Evolutionary conservation across 2,888 invertebrate genomes (phyloP), one percentile per base, ranked within the genome.

Genomic region (Galeopsomyia nigrocyanea): DNA sequence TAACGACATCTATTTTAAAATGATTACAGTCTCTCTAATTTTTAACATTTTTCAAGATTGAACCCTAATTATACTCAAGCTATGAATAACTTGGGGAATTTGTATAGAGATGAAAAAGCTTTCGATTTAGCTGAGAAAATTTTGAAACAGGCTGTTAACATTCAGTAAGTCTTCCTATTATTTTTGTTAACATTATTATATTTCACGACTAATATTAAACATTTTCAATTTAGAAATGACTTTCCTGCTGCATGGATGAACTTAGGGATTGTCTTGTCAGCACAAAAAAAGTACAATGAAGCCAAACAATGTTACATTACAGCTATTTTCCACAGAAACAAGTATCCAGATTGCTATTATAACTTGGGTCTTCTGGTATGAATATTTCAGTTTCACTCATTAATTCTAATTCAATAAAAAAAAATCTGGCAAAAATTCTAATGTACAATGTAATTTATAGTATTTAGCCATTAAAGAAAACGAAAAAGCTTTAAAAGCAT

Each of bases 191-290:
- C 16, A 21, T 61, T 3, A 7, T 49, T 56, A 2, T 63, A 39
- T 39, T 9, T 3, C 1, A 39, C 1, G 13, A 39, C 6, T 68
- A 14, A 47, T 7, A 21, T 21, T 39, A 10, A 62, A 57, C 56
- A 66, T 73, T 53, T 65, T 72, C 72, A 57, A 83, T 86, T 71
- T 83, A 94, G 95, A 80, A 89, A 92, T 47, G 93, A 95, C 83
- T 98, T 98, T 88, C 94, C 98, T 1, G 94, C 97, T 0, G 98
- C 98, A 0, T 99, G 98, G 98, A 98, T 98, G 98, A 99, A 99
- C 87, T 89, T 98, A 66, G 98, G 98, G 17, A 98, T 98, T 79
- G 95, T 97, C 46, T 90, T 96, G 77, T 93, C 96, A 0, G 90
- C 92, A 51, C 88, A 92, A 63, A 91, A 92, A 78, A 90, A 92